Base-by-base conservation (phyloP, 2,888 invertebrate species). In the Polyommatus icarus region DNA sequence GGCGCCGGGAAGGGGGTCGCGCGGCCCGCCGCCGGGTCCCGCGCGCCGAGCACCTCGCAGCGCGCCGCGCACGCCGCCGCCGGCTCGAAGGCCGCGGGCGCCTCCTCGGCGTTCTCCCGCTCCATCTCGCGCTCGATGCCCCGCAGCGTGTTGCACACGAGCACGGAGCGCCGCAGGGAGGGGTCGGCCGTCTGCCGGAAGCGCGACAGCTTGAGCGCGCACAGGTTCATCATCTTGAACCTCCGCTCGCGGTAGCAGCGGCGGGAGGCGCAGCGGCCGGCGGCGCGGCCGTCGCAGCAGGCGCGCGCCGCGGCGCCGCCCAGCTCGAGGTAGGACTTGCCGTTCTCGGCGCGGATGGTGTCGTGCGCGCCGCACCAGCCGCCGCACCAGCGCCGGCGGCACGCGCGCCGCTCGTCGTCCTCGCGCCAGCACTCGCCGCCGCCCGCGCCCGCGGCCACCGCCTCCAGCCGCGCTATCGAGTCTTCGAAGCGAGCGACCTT, bases 61-160 rank as follows among this genome's bases (percentile, higher is more conserved):
- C 96, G 96, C 36, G 82, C 83, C 76, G 82, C 86, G 79, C 85
- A 84, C 78, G 83, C 96, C 94, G 84, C 95, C 73, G 89, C 85
- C 78, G 86, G 83, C 86, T 94, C 91, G 86, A 91, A 86, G 71
- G 95, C 95, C 82, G 94, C 93, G 67, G 95, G 95, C 82, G 95
- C 91, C 87, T 95, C 95, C 82, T 95, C 94, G 77, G 87, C 94
- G 84, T 88, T 95, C 88, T 96, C 96, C 79, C 95, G 93, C 89
- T 98, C 98, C 95, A 98, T 97, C 92, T 98, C 98, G 78, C 97
- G 95, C 91, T 98, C 98, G 86, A 98, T 96, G 88, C 96, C 96
- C 88, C 98, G 96, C 82, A 98, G 90, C 78, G 98, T 98, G 91
- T 98, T 98, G 95, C 98, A 98, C 85, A 99, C 98, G 80, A 99